Conservation (phyloP, 2,888 invertebrate species). For the Hemicrepidius hirtus region DNA sequence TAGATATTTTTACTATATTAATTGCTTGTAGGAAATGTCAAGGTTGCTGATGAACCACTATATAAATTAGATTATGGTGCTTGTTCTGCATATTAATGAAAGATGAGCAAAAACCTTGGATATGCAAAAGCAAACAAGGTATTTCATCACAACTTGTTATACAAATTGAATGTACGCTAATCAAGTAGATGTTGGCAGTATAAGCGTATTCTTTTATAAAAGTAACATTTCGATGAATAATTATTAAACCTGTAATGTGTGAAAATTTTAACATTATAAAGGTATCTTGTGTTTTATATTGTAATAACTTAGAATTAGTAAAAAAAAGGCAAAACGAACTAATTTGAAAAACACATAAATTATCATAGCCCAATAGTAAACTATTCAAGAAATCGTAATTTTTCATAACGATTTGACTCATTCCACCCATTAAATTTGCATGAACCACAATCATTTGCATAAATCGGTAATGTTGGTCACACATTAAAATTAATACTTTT, state of each 20-base stretch:
- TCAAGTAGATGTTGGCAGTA: background rate
- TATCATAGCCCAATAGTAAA: no score
- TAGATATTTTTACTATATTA: conserved; percentile 63
- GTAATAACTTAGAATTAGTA: no score
- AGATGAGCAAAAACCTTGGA: conserved; percentile 60
- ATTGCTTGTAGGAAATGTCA: conserved; percentile 66
- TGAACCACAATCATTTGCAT: conserved; percentile 1
- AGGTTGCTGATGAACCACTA: conserved; percentile 64
- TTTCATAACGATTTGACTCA: no score
- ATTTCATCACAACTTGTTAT: conserved; percentile 48
- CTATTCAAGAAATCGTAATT: no score
- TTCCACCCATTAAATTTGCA: background rate
- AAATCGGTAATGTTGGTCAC: background rate
- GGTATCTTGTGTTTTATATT: no score
- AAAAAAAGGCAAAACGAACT: no score
- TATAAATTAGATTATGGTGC: conserved; percentile 66
- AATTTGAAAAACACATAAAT: no score
- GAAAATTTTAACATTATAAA: no score
- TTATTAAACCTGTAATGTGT: no score
- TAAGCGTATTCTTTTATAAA: background rate
- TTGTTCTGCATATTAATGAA: conserved; percentile 64
- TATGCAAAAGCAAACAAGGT: conserved; percentile 49
- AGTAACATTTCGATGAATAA: no score
- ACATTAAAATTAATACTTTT: background rate
- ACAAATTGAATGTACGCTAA: conserved; percentile 45